phyloP scores from a whole-genome alignment of 2,113 vertebrate genomes.

The Menura novaehollandiae region DNA sequence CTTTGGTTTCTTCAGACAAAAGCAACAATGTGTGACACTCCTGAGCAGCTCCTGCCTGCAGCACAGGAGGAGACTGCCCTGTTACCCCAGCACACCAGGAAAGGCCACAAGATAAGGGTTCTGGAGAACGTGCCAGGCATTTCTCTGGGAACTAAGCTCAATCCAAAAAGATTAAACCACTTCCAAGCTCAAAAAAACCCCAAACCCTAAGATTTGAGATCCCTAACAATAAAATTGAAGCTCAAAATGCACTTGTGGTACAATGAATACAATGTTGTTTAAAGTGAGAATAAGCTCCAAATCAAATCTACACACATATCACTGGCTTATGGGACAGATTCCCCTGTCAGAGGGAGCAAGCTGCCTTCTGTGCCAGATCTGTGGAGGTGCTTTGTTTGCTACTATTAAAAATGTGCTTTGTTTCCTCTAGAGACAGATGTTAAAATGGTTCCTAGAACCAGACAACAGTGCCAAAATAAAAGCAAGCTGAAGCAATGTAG shows the following conservation, averaged over 20 bases:
- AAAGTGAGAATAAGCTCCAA: background rate
- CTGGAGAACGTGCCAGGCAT: background rate
- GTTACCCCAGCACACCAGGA: background rate
- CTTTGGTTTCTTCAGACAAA: background rate
- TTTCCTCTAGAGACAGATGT: constrained; percentile 8
- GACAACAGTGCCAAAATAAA: background rate
- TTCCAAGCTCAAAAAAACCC: background rate
- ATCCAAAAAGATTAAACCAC: background rate
- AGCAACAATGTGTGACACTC: background rate
- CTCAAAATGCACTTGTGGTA: background rate
- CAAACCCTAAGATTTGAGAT: background rate
- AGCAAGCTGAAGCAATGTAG: background rate
- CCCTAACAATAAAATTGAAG: background rate
- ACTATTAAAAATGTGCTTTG: background rate
- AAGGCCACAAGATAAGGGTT: background rate
- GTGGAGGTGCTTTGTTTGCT: background rate
- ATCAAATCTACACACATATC: background rate
- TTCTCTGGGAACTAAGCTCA: background rate
- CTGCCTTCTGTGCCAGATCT: background rate
- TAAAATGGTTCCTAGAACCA: background rate
- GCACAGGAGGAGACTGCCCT: background rate
- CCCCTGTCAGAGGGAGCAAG: background rate
- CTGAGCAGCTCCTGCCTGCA: background rate
- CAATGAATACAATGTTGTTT: background rate
- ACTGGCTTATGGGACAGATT: background rate